Percentiles rank a stretch among this genome's conserved stretches.
phyloP scores from a whole-genome alignment of 2,797 vertebrate genomes.

The Dermochelys coriacea region DNA sequence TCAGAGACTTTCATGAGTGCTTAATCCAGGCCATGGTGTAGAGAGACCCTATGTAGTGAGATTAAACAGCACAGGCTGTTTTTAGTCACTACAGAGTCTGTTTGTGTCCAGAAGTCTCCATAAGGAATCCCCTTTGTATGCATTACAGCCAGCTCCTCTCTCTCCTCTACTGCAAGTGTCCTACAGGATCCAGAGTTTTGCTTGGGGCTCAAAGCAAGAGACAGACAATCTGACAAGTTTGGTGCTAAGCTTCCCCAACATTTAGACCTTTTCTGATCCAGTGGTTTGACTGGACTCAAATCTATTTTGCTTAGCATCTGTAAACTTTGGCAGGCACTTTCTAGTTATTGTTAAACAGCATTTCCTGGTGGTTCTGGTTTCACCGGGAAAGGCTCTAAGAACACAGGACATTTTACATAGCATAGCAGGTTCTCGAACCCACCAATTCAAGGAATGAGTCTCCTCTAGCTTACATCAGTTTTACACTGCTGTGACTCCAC shows the following conservation, averaged over 20 bases:
- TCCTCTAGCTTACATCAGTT: neutral
- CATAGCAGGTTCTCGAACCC: neutral
- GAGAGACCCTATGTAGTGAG: neutral
- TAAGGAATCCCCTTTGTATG: slow-evolving; percentile 5
- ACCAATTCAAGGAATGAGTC: neutral
- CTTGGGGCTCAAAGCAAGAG: neutral
- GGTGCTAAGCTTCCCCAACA: neutral
- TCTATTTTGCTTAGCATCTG: neutral
- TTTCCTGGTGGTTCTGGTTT: slow-evolving; percentile 8
- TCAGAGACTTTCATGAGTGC: neutral
- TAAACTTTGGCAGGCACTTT: neutral
- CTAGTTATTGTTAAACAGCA: neutral
- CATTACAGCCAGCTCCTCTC: neutral
- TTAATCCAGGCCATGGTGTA: neutral
- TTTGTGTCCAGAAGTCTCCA: neutral
- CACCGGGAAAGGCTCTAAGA: slow-evolving; percentile 15
- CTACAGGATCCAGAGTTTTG: slow-evolving; percentile 20
- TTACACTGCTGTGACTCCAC: neutral
- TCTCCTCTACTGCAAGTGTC: neutral
- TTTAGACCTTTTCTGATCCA: neutral
- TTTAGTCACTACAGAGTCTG: neutral
- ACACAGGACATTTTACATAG: neutral
- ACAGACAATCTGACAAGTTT: neutral
- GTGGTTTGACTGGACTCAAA: neutral
- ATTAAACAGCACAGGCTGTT: neutral